Evolutionary conservation across 2,888 invertebrate species (phyloP).

Genomic region (Dioctria linearis): DNA sequence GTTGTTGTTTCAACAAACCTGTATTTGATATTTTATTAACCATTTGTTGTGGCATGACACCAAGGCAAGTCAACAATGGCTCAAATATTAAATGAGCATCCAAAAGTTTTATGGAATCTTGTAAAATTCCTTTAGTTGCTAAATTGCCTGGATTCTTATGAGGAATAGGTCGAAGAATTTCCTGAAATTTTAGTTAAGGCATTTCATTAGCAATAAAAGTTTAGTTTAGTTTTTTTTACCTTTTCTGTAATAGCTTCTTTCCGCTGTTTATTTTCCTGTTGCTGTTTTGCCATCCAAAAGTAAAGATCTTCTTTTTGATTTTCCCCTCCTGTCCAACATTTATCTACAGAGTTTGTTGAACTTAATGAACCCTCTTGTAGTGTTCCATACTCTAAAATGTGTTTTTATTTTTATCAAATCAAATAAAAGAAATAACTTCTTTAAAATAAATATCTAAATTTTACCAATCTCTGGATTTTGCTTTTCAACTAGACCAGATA

Average conservation of each 20-base stretch:
- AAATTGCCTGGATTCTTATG: conserved; percentile 67
- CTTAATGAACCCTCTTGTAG: conserved; percentile 83
- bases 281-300: conserved; percentile 97
- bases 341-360: conserved; percentile 70
- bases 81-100: conserved; percentile 96
- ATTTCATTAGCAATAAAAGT: conserved; percentile 68
- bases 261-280: conserved; percentile 74
- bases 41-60: conserved; percentile 92
- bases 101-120: conserved; percentile 86
- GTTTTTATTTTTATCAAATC: neutral
- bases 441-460: neutral
- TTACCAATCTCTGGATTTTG: conserved; percentile 69
- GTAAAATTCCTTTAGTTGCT: conserved; percentile 78
- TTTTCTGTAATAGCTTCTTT: conserved; percentile 62
- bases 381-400: conserved; percentile 79
- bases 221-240: conserved; percentile 65
- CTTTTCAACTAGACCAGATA: conserved; percentile 70
- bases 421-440: neutral
- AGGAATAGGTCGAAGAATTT: conserved; percentile 73
- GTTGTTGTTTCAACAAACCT: conserved; percentile 57
- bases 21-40: conserved; percentile 70
- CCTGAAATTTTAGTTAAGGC: conserved; percentile 64
- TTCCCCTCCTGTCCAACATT: conserved; percentile 69
- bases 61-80: conserved; percentile 89
- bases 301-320: conserved; percentile 90